Base-by-base conservation (phyloP, 2,797 vertebrate genomes). In the Oceanodroma leucorhoa region DNA sequence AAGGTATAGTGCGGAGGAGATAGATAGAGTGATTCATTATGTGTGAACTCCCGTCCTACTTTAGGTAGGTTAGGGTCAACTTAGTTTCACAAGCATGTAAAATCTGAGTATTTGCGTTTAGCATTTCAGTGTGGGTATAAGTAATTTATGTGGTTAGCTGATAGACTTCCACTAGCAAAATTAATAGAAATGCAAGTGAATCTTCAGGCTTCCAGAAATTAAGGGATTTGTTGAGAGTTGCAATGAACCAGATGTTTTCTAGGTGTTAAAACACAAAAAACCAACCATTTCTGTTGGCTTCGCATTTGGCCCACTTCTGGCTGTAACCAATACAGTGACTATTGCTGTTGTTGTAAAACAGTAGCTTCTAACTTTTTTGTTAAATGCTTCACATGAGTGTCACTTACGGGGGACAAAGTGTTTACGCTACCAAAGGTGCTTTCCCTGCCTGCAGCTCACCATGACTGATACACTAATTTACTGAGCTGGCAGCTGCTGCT, bases 381-480 rank as follows among this genome's bases (percentile, higher is more conserved):
- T 57, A 84, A 82, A 34, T n/a, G 67, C 86, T 55, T 83, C 41
- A 58, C 40, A 34, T 11, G 22, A 88, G 83, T 78, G 43, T 83
- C 60, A 50, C 90, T 96, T 89, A 41, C 5, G 6, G 48, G 36
- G 71, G 84, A 70, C 34, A 21, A 30, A 40, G 81, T 8, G 57
- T 24, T 45, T 14, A 3, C 32, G 75, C 73, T 90, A 40, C 50
- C 81, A 36, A 81, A 90, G 92, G 87, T 80, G 15, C 19, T 93
- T 85, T 91, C 94, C 87, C 36, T 85, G 89, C 88, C 95, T 88
- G 53, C 91, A 66, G 40, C 92, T 92, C 66, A 43, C 58, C 14
- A 14, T 90, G 94, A 97, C 90, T 95, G 97, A 97, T 96, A 89
- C 95, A 97, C 96, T 81, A 94, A 97, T 96, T 95, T 78, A 77